Conservation (phyloP, 2,113 vertebrate genomes). For the Hirundichthys speculiger region DNA sequence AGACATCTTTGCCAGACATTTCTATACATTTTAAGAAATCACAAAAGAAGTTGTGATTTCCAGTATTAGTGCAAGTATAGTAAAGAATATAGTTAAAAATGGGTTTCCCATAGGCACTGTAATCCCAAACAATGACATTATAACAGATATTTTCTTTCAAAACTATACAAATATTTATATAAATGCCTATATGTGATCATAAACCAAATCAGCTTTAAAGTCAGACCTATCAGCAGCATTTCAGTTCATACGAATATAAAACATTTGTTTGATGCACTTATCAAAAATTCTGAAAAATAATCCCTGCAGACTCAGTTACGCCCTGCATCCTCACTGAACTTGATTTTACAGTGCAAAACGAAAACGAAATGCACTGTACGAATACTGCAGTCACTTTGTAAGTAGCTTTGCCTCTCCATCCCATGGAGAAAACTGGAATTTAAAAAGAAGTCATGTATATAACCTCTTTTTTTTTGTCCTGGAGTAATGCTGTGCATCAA, state of each 20-base stretch:
- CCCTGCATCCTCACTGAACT: constrained; percentile 27
- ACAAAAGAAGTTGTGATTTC: constrained; percentile 4
- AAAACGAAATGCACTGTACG: not conserved
- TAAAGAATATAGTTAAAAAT: not conserved
- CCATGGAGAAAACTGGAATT: not conserved
- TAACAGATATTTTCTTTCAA: constrained; percentile 4
- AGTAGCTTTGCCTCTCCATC: constrained; percentile 10
- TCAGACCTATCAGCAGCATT: not conserved
- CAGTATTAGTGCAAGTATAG: constrained; percentile 23
- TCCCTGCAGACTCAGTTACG: constrained; percentile 31
- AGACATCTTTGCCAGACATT: too few relatives aligned
- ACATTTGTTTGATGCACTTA: not conserved
- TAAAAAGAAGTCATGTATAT: not conserved
- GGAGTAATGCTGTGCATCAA: constrained; percentile 28
- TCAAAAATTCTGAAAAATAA: not conserved
- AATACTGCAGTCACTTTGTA: not conserved
- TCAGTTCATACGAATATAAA: constrained; percentile 10
- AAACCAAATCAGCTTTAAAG: not conserved
- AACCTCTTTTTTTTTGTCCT: not conserved
- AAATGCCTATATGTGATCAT: not conserved
- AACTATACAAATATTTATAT: not conserved
- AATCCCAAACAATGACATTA: not conserved
- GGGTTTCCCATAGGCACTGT: not conserved
- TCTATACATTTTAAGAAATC: too few relatives aligned
- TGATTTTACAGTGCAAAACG: constrained; percentile 1